Base-by-base conservation (phyloP, 2,888 invertebrate genomes). In the Halocaridina rubra region DNA sequence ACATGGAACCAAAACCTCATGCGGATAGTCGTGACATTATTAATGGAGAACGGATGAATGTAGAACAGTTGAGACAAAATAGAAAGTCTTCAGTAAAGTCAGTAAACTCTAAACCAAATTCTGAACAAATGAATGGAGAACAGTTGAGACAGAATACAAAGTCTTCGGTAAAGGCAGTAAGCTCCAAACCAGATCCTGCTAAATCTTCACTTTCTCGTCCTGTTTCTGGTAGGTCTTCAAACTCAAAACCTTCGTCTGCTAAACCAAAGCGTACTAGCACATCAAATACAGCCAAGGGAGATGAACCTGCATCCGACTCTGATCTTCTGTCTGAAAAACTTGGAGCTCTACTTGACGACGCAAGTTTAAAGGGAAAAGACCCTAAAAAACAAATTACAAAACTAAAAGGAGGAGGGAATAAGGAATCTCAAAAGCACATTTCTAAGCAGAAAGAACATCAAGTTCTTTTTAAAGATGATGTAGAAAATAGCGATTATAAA, bases 271-370 rank as follows among this genome's bases (percentile, higher is more conserved):
- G 27, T 5, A 13, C 27, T 19, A 13, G 10, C n/a, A 19, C 39
- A n/a, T n/a, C 53, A 75, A 22, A 67, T 8, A 33, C 27, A 39
- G 57, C 5, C 22, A 69, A 71, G 8, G 16, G 7, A 7, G 24
- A 4, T 32, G 57, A 71, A n/a, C 19, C 46, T 8, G 67, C n/a
- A 19, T 22, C 67, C 61, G 82, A 78, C 2, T 33, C 71, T 53
- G 82, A 82, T 32, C 59, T 78, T 10, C 57, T 82, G 8, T 77
- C 82, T n/a, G 57, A 69, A 5, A 82, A 67, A 32, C 33, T 82
- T 33, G 61, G 77, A 30, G 78, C 82, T 7, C 24, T 82, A 33
- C 71, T 82, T 46, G 78, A 82, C 33, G 82, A 82, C 22, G 82
- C 82, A 10, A 78, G 33, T 29, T 22, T 59, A 19, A 82, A 71